Evolutionary conservation across 2,888 invertebrate genomes (phyloP), one percentile per base, ranked within the genome.

Genomic region (Oscheius sp.): DNA sequence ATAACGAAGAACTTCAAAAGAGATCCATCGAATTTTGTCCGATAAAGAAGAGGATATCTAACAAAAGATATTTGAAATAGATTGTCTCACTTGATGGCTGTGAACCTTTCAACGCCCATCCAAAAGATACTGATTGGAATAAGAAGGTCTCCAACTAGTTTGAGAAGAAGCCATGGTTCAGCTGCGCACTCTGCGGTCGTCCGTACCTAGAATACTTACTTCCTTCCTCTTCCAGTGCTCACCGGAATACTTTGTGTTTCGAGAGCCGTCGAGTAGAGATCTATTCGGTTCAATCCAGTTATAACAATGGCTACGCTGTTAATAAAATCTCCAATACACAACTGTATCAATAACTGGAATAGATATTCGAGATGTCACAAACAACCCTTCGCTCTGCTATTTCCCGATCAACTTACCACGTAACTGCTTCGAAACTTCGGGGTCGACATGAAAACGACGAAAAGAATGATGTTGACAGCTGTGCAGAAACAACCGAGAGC

Each of bases 101-200:
- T 70, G n/a, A 77, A 64, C 26, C 77, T 62, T 50, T 77, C 77
- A 9, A 77, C 67, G n/a, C 77, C 77, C 77, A 77, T 77, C 75
- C 75, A 77, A n/a, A 77, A 73, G 4, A 75, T 77, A 1, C 70
- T 61, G 9, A 77, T 68, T 1, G 77, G 77, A 24, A 77, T 74
- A 4, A 77, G 71, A 33, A 77, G 70, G 17, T 77, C 77, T 6
- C 77, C 77, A 72, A 72, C 24, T 9, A 78, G 71, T 45, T 80
- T 77, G 24, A 80, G 38, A 30, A 76, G 65, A 17, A 80, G 70
- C 80, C 80, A 80, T 5, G 71, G 61, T 47, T 80, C 78, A 14
- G 64, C 50, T 26, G 78, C 78, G 45, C 80, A 80, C 24, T 80
- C 74, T 41, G 72, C 45, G 0, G 80, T 73, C 8, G 71, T 79